Evolutionary conservation across 2,797 vertebrate genomes (phyloP).

Genomic region (Syngnathus rostellatus): DNA sequence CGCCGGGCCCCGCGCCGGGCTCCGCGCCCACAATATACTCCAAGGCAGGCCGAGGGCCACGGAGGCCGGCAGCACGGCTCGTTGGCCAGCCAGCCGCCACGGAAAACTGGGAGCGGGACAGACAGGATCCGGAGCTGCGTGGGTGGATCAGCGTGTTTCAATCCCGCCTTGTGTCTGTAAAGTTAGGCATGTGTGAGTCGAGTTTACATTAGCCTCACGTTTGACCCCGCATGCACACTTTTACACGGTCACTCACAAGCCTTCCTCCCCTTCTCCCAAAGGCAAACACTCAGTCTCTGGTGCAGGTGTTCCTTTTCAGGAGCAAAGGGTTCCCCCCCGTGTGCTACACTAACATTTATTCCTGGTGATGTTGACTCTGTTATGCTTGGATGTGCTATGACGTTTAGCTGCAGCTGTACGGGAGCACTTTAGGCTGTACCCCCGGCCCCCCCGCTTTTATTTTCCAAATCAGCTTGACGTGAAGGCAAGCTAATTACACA

Average conservation of each 20-base stretch:
- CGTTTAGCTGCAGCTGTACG: slow-evolving; percentile 38
- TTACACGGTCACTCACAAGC: slow-evolving; percentile 32
- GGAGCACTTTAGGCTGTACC: slow-evolving; percentile 22
- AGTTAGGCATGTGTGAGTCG: slow-evolving; percentile 32
- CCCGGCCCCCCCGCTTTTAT: too few relatives aligned
- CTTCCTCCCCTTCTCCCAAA: slow-evolving; percentile 39
- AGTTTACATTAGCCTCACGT: slow-evolving; percentile 38
- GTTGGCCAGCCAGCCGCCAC: slow-evolving; percentile 34
- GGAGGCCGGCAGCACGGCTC: slow-evolving; percentile 43
- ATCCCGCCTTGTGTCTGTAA: slow-evolving; percentile 30
- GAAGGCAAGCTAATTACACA: slow-evolving; percentile 29
- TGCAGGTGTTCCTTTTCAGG: slow-evolving; percentile 59
- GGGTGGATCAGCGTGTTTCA: slow-evolving; percentile 48
- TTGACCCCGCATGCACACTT: slow-evolving; percentile 32
- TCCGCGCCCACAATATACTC: slow-evolving; percentile 65
- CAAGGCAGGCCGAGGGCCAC: slow-evolving; percentile 65
- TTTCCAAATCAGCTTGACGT: slow-evolving; percentile 10
- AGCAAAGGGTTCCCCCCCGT: slow-evolving; percentile 36
- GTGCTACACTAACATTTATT: slow-evolving; percentile 48
- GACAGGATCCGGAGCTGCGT: slow-evolving; percentile 44
- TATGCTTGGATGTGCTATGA: slow-evolving; percentile 45
- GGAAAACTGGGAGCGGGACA: slow-evolving; percentile 48
- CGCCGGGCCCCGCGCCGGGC: slow-evolving; percentile 51
- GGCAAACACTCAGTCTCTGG: slow-evolving; percentile 39
- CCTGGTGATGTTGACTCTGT: slow-evolving; percentile 40